phyloP scores from a whole-genome alignment of 2,113 vertebrate species.

The human region DNA sequence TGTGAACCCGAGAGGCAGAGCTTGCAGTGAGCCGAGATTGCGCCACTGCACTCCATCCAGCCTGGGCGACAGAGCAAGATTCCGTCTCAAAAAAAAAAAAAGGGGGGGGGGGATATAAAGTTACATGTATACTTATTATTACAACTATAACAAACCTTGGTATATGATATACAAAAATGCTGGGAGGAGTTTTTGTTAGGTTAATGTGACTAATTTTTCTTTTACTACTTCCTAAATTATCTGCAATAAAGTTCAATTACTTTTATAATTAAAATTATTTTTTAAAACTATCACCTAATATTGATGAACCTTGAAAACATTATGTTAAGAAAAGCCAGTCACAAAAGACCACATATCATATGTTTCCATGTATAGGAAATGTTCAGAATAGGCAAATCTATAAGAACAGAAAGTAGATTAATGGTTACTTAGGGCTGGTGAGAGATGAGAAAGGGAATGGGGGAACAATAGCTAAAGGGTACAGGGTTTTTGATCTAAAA shows the following conservation, averaged over 20 bases:
- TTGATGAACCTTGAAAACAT: not conserved
- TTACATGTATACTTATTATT: not conserved
- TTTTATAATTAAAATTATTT: slow-evolving; percentile 37
- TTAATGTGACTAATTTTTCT: not conserved
- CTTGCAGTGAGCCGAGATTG: too few species aligned
- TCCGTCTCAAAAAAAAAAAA: too few species aligned
- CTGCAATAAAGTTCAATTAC: slow-evolving; percentile 18
- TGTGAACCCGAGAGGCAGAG: too few species aligned
- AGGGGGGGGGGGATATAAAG: not conserved
- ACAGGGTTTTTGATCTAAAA: not conserved
- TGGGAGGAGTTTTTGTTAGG: not conserved
- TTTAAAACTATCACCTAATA: slow-evolving; percentile 21
- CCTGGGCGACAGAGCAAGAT: too few species aligned
- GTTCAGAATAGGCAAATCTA: not conserved
- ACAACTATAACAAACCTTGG: not conserved
- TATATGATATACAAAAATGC: not conserved
- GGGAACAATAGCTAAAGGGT: not conserved
- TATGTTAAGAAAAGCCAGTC: not conserved
- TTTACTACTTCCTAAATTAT: not conserved
- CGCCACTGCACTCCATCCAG: too few species aligned
- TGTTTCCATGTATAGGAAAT: not conserved
- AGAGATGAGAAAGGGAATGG: not conserved
- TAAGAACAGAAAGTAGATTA: not conserved
- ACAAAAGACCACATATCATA: not conserved
- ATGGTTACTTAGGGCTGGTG: not conserved